Percentiles rank a stretch among this genome's conserved stretches.
phyloP scores from a whole-genome alignment of 1,140 invertebrate species.

The Agrilus planipennis region DNA sequence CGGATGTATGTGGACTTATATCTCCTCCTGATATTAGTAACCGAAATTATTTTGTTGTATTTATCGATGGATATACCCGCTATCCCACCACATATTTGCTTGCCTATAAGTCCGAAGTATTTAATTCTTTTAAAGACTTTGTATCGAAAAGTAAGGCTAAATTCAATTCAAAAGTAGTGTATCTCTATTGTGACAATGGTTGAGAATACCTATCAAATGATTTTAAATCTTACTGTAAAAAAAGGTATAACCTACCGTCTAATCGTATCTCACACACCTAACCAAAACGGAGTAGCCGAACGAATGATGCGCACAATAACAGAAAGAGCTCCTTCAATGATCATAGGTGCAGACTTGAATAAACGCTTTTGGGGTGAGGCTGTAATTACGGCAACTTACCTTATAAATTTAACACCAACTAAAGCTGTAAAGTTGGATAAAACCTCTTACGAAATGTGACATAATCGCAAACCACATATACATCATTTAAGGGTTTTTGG shows the following conservation, averaged over 20 bases:
- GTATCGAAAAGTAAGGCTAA: constrained; percentile 28
- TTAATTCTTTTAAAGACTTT: constrained; percentile 29
- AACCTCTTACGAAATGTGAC: constrained; percentile 3
- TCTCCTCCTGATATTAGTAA: constrained; percentile 26
- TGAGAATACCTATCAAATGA: constrained; percentile 33
- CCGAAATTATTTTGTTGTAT: constrained; percentile 31
- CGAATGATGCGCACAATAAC: constrained; percentile 33
- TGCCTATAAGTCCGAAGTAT: constrained; percentile 29
- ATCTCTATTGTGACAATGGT: constrained; percentile 35
- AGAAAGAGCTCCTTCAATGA: constrained; percentile 31
- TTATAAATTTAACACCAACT: constrained; percentile 6
- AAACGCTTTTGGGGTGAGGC: constrained; percentile 33
- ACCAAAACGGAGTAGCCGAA: constrained; percentile 28
- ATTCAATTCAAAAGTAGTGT: constrained; percentile 30
- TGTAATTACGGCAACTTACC: constrained; percentile 24
- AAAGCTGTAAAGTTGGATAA: background rate
- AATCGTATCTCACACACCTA: constrained; percentile 2
- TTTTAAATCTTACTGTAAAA: constrained; percentile 29
- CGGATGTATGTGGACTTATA: constrained; percentile 36
- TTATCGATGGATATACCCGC: constrained; percentile 32
- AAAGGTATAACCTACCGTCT: constrained; percentile 37
- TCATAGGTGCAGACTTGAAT: constrained; percentile 23
- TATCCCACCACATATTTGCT: constrained; percentile 28
- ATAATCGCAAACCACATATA: constrained; percentile 26
- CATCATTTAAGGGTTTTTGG: constrained; percentile 1